Conservation (phyloP, 2,797 vertebrate species). For the Ctenochaetus hawaiiensis region DNA sequence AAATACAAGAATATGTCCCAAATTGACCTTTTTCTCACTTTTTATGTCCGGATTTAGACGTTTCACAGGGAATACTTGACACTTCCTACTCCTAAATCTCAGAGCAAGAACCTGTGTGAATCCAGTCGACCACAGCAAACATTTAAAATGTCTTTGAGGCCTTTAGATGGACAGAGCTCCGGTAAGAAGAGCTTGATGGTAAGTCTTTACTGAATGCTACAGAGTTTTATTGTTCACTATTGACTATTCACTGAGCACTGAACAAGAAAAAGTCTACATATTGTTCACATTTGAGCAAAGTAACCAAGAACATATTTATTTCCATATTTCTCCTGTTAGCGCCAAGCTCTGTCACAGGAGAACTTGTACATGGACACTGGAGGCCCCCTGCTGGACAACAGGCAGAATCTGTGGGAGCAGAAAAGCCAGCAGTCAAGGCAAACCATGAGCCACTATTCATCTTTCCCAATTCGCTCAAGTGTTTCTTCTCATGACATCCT, state of each 20-base stretch:
- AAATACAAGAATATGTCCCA: neutral
- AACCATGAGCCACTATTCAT: constrained; percentile 71
- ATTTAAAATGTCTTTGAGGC: constrained; percentile 79
- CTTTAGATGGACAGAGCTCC: constrained; percentile 75
- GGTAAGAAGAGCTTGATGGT: constrained; percentile 86
- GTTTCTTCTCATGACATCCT: constrained; percentile 89
- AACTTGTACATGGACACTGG: constrained; percentile 85
- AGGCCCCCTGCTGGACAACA: constrained; percentile 79
- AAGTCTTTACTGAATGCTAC: neutral
- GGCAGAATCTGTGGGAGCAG: constrained; percentile 66
- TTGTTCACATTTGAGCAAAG: neutral
- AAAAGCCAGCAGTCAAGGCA: constrained; percentile 74
- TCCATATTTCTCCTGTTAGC: constrained; percentile 74
- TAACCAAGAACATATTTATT: neutral
- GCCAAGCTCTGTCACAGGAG: constrained; percentile 90
- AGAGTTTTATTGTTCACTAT: neutral
- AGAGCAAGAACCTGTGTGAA: constrained; percentile 78
- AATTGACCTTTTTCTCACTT: neutral
- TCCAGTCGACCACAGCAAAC: constrained; percentile 79
- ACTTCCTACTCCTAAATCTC: constrained; percentile 88
- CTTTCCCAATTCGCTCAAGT: constrained; percentile 86
- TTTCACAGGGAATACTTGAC: constrained; percentile 91
- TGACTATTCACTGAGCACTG: neutral
- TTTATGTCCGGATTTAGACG: constrained; percentile 80
- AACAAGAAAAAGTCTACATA: neutral